Conservation (phyloP, 2,888 invertebrate genomes). For the Baronia brevicornis region DNA sequence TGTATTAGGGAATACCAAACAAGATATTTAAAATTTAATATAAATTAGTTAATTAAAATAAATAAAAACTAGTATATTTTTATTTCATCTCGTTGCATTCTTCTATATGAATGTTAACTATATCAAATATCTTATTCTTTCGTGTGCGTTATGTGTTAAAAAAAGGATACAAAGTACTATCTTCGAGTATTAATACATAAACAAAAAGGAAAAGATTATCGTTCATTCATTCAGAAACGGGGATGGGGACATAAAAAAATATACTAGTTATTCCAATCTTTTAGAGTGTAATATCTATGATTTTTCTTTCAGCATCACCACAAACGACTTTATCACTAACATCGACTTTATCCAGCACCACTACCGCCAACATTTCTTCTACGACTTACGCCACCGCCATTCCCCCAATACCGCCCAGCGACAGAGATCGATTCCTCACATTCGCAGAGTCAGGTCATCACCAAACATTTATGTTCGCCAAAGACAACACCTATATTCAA, state of each 20-base stretch:
- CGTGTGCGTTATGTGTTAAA: too few species aligned
- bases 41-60: too few species aligned
- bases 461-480: conserved; percentile 93
- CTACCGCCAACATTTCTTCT: conserved; percentile 66
- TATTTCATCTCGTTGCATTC: too few species aligned
- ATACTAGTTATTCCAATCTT: conserved; percentile 7
- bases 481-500: conserved; percentile 92
- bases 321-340: conserved; percentile 49
- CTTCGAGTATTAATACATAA: too few species aligned
- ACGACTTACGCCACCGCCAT: conserved; percentile 59
- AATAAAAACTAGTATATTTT: too few species aligned
- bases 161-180: too few species aligned
- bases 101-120: too few species aligned
- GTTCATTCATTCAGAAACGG: too few species aligned
- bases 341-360: conserved; percentile 32
- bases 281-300: conserved; percentile 9
- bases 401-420: conserved; percentile 82
- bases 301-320: conserved; percentile 41
- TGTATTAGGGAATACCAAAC: too few species aligned
- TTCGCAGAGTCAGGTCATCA: conserved; percentile 90
- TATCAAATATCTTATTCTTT: too few species aligned
- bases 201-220: too few species aligned
- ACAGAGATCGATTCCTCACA: conserved; percentile 86
- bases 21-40: too few species aligned
- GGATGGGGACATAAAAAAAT: conserved; percentile 8